phyloP scores from a whole-genome alignment of 2,797 vertebrate genomes.

The Chiloscyllium punctatum region DNA sequence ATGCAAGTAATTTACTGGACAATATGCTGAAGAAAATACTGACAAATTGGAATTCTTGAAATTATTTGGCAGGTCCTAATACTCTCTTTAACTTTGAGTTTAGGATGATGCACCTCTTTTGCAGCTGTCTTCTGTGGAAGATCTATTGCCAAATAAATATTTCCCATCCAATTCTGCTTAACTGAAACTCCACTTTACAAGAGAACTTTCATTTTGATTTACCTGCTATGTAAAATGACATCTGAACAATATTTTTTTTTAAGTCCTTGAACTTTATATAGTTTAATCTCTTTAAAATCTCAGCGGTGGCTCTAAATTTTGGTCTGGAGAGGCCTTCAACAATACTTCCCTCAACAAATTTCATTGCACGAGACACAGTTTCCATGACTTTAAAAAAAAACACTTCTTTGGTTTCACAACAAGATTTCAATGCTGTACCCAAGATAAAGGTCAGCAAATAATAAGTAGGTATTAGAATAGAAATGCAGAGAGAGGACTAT shows the following conservation, averaged over 20 bases:
- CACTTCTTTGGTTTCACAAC: neutral
- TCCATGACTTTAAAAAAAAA: neutral
- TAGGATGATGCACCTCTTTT: neutral
- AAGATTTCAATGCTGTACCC: neutral
- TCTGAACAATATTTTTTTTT: neutral
- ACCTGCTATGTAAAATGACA: neutral
- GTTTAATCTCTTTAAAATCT: neutral
- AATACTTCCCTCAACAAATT: neutral
- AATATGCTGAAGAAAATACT: neutral
- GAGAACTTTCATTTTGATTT: neutral
- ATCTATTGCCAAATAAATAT: neutral
- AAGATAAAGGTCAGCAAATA: neutral
- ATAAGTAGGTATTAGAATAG: neutral
- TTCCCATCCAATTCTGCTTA: no score
- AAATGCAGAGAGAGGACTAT: neutral
- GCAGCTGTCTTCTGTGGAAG: neutral
- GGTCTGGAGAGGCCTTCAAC: neutral
- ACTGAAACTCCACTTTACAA: neutral
- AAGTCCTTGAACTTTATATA: neutral
- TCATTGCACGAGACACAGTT: neutral
- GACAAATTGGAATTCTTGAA: neutral
- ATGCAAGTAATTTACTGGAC: neutral
- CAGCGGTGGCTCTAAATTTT: neutral
- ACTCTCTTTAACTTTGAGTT: neutral
- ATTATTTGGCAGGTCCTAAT: neutral